A percentile compares a stretch with the other conserved stretches of the same genome.
phyloP scores from a whole-genome alignment of 2,888 invertebrate species.

The Eumacrocentrus americanus region DNA sequence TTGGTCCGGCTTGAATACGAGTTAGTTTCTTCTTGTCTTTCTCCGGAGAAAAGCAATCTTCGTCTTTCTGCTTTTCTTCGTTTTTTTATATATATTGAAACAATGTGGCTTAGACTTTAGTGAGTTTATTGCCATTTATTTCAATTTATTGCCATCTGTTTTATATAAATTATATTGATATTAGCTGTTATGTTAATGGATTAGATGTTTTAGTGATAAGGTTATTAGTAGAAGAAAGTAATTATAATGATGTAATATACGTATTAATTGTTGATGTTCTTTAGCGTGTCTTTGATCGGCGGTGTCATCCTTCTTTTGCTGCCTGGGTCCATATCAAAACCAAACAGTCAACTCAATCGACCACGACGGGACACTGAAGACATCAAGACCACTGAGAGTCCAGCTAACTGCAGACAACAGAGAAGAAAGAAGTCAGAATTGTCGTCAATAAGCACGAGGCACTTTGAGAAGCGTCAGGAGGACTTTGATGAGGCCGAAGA shows the following conservation, averaged over 20 bases:
- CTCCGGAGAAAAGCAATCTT: slow-evolving; percentile 29
- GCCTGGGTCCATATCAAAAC: background rate
- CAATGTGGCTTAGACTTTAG: background rate
- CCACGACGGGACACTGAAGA: background rate
- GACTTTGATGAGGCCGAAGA: slow-evolving; percentile 72
- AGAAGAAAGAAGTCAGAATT: background rate
- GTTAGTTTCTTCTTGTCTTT: slow-evolving; percentile 52
- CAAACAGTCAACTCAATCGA: background rate
- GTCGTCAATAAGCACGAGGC: background rate
- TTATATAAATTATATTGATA: background rate
- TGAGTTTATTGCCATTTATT: background rate
- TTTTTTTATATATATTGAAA: background rate
- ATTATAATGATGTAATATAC: too few species aligned
- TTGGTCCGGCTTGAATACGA: slow-evolving; percentile 43
- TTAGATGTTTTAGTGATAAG: too few species aligned
- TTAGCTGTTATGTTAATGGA: too few species aligned
- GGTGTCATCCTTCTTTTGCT: background rate
- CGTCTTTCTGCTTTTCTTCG: background rate
- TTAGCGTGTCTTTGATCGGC: background rate
- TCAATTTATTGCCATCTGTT: background rate
- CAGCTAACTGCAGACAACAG: background rate
- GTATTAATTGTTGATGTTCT: background rate
- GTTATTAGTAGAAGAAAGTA: too few species aligned
- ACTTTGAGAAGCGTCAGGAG: slow-evolving; percentile 33
- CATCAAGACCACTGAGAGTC: background rate